Base-by-base conservation (phyloP, 2,888 invertebrate genomes). In the Rhodophaea formosa region DNA sequence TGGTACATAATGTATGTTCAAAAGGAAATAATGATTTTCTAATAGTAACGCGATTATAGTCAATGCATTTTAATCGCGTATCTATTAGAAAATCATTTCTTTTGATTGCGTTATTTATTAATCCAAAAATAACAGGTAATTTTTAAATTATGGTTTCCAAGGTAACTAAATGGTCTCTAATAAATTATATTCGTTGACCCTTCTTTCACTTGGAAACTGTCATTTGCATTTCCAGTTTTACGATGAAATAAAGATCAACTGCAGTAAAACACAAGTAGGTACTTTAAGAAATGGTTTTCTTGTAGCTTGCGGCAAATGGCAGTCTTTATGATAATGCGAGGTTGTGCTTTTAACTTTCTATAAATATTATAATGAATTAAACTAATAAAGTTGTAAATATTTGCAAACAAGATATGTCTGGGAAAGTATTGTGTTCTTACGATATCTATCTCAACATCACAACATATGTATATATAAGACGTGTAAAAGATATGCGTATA, bases 121-220 rank as follows among this genome's bases (percentile, higher is more conserved):
- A n/a, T n/a, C n/a, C n/a, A n/a, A n/a, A n/a, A n/a, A n/a, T n/a
- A n/a, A n/a, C n/a, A n/a, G 8, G 10, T 39, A 39, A 12, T 46
- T 46, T 49, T 32, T 30, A 15, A n/a, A 17, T 7, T 47, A 8
- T 17, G 14, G 44, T 44, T 14, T 16, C 44, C 15, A 44, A 44
- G 39, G 8, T 39, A n/a, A 39, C 12, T 12, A 39, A n/a, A 1
- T 39, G 2, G 12, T 39, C 3, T 39, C 3, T 12, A 12, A 39
- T 39, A 12, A 39, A 39, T 39, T 39, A 12, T 12, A 39, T 39
- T 39, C 39, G 5, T 12, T 47, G 29, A 47, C 47, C 23, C 39
- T 10, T 39, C 39, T 39, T 47, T 47, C n/a, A 30, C 47, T 47
- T 47, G 47, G 29, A 47, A 47, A 29, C 47, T 32, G 30, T 46